Evolutionary conservation across 1,140 invertebrate species (phyloP), one percentile per base, ranked within the genome.

Genomic region (Bactericera cockerelli): DNA sequence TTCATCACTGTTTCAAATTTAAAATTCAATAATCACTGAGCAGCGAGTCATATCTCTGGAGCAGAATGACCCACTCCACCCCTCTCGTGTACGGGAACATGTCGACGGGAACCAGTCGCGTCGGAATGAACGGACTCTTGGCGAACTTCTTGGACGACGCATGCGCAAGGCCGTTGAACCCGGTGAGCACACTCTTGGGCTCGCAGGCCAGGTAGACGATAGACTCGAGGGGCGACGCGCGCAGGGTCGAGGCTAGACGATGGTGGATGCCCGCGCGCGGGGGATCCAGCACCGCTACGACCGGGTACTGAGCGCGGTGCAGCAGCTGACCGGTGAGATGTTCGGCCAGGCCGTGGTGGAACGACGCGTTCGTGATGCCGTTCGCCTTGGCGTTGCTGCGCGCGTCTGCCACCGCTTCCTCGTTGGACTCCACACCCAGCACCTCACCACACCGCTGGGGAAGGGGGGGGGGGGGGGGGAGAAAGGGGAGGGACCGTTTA

Each of bases 231-330:
- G 81, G 81, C 53, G 75, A 72, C 22, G 83, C 81, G 66, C 80
- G 84, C 22, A 93, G 77, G 11, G 97, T 74, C 39, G 83, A 78
- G 14, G 81, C 75, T 57, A 96, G 10, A 55, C 63, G 78, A 83
- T 80, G 74, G 87, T 85, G 90, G 62, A 98, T 72, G 13, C 94
- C 94, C 60, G 88, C 85, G 67, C 96, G 77, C 0, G 96, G 96
- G n/a, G 96, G 96, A 77, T 99, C 96, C 0, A 98, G 84, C 53
- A 98, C 79, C 1, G 93, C 95, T 38, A 95, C 79, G n/a, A 95
- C 74, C 64, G 83, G 75, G 38, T 16, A 13, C 1, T 70, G 64
- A 1, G 78, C 75, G 66, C 80, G 72, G 2, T 76, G 76, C 63
- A 85, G 76, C 21, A 91, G 80, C 8, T 81, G 77, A 1, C 78